Conservation (phyloP, 1,140 invertebrate species). For the Matsumurasca onukii region DNA sequence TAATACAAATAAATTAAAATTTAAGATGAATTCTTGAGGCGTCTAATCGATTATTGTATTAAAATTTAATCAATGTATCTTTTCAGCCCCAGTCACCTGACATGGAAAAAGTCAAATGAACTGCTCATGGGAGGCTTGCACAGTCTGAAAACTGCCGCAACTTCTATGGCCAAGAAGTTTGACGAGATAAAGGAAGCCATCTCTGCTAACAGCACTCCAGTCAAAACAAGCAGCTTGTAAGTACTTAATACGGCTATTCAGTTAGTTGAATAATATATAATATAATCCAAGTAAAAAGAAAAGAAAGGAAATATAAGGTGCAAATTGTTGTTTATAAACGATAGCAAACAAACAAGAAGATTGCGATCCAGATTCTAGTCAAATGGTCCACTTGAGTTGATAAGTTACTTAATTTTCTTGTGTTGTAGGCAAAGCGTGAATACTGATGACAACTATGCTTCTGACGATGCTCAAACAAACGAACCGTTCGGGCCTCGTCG, state of each 20-base stretch:
- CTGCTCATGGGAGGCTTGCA: slow-evolving; percentile 81
- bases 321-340: background rate
- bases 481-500: slow-evolving; percentile 31
- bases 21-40: background rate
- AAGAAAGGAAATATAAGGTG: background rate
- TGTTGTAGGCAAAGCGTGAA: slow-evolving; percentile 14
- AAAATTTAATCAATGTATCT: background rate
- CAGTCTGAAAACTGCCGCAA: slow-evolving; percentile 83
- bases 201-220: slow-evolving; percentile 79
- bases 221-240: slow-evolving; percentile 56
- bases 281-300: background rate
- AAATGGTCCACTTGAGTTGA: background rate
- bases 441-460: slow-evolving; percentile 8
- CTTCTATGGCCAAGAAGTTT: slow-evolving; percentile 82
- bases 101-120: slow-evolving; percentile 85
- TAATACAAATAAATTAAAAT: no score
- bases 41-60: background rate
- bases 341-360: no score
- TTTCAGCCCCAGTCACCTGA: slow-evolving; percentile 75
- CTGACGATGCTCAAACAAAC: background rate
- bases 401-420: background rate
- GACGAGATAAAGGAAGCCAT: slow-evolving; percentile 93
- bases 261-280: background rate
- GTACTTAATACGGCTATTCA: background rate
- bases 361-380: no score